A percentile compares a stretch with the other conserved stretches of the same genome.
Evolutionary conservation across 2,113 vertebrate species (phyloP).

Genomic region (Lepidothrix coronata): DNA sequence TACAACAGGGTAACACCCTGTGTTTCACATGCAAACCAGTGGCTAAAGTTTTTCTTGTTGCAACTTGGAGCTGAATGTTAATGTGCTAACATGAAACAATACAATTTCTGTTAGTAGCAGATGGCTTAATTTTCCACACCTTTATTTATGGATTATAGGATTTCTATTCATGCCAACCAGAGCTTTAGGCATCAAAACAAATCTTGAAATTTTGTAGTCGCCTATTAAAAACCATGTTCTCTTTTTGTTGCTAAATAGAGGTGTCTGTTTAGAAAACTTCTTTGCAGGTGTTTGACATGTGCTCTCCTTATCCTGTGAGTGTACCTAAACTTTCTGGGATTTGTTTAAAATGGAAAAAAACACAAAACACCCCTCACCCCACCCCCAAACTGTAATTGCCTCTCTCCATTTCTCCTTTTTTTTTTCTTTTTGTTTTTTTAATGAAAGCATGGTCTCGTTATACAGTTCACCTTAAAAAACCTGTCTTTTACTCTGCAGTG

Average conservation of each 20-base stretch:
- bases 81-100: not conserved
- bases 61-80: constrained; percentile 25
- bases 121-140: constrained; percentile 32
- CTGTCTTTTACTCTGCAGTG: not conserved
- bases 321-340: constrained; percentile 7
- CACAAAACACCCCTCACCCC: not conserved
- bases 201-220: constrained; percentile 7
- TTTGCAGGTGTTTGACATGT: not conserved
- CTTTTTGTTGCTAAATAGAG: not conserved
- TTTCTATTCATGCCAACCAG: constrained; percentile 14
- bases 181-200: constrained; percentile 36
- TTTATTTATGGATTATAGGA: constrained; percentile 41
- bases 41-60: constrained; percentile 30
- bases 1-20: not conserved
- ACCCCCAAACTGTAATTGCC: not conserved
- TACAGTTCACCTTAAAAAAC: not conserved
- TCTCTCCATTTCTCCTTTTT: not conserved
- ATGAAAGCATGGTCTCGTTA: not conserved
- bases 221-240: not conserved
- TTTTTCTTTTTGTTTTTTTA: not conserved
- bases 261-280: not conserved
- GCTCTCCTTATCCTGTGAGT: not conserved
- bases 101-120: constrained; percentile 32
- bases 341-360: constrained; percentile 63
- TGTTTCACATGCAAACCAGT: not conserved